A percentile compares a stretch with the other conserved stretches of the same genome.
Evolutionary conservation across 2,888 invertebrate genomes (phyloP).

Genomic region (Cacoxenus indagator): DNA sequence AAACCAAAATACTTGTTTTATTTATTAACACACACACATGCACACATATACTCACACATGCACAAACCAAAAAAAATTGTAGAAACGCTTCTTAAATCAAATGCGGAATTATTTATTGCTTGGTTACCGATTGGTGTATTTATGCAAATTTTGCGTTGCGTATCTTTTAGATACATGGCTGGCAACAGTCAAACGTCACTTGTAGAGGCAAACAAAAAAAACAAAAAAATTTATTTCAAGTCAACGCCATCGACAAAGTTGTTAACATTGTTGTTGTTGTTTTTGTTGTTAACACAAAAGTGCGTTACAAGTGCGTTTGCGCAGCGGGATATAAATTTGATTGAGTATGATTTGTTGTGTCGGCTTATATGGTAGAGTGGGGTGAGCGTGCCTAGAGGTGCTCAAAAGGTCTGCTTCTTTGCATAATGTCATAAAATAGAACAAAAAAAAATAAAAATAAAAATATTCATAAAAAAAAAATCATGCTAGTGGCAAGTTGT

Average conservation of each 20-base stretch:
- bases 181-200: neutral
- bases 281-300: constrained; percentile 3
- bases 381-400: neutral
- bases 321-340: neutral
- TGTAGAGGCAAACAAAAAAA: neutral
- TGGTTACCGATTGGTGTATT: constrained; percentile 2
- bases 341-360: neutral
- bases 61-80: constrained; percentile 2
- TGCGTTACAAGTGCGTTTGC: constrained; percentile 21
- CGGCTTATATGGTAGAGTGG: neutral
- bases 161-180: neutral
- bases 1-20: neutral
- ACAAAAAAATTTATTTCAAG: neutral
- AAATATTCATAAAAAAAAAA: neutral
- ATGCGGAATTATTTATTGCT: constrained; percentile 18
- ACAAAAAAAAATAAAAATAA: no score
- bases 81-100: neutral
- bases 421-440: constrained; percentile 4
- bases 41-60: neutral
- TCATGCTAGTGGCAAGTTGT: neutral
- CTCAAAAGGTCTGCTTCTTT: neutral
- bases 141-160: constrained; percentile 4
- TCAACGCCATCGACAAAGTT: constrained; percentile 4
- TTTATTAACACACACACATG: constrained; percentile 2
- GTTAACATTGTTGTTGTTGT: neutral